Percentiles rank a stretch among this genome's conserved stretches.
phyloP scores from a whole-genome alignment of 2,797 vertebrate genomes.

The Brachyrhaphis roseni region DNA sequence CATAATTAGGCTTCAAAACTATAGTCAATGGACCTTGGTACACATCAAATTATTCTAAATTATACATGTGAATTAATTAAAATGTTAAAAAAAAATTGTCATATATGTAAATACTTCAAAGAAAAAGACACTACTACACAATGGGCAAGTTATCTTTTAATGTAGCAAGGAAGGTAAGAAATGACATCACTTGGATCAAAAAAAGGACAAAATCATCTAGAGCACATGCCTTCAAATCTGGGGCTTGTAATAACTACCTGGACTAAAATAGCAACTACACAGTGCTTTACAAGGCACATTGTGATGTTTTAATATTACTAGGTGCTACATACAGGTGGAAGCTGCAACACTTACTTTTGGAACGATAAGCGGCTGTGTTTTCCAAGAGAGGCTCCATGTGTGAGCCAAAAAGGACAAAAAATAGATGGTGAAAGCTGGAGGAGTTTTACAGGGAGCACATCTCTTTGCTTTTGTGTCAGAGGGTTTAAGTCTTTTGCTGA shows the following conservation, averaged over 20 bases:
- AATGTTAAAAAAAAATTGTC: background rate
- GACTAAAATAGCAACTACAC: background rate
- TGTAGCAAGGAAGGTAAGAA: background rate
- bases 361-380: slow-evolving; percentile 61
- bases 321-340: slow-evolving; percentile 60
- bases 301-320: background rate
- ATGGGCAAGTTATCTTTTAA: background rate
- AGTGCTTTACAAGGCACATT: background rate
- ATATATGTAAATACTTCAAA: background rate
- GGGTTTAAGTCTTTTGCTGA: slow-evolving; percentile 64
- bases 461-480: slow-evolving; percentile 56
- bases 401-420: slow-evolving; percentile 59
- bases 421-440: slow-evolving; percentile 63
- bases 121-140: background rate
- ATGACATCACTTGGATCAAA: background rate
- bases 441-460: slow-evolving; percentile 55
- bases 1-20: background rate
- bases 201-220: background rate
- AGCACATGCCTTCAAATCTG: background rate
- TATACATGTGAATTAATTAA: background rate
- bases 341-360: slow-evolving; percentile 61
- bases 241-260: background rate
- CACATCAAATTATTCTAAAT: background rate
- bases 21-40: background rate
- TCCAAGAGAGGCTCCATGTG: slow-evolving; percentile 53